Percentiles rank a stretch among this genome's conserved stretches.
These are phyloP conservation scores for Diplodus puntazzo DNA, from an alignment of 2,797 vertebrate genomes.

Conservation along the genomic window DNA sequence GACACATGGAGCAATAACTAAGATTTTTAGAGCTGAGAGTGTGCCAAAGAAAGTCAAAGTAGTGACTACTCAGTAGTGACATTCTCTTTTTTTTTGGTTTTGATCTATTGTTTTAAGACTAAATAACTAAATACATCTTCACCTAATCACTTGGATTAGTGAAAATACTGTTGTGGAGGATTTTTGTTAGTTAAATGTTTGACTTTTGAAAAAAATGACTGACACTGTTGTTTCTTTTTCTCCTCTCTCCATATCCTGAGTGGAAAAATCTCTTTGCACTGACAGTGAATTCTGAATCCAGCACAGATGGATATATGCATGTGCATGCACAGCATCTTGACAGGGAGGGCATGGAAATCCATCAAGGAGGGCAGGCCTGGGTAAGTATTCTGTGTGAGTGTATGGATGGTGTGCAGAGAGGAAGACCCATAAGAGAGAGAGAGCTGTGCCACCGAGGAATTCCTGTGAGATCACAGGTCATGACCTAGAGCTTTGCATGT, in stretches of 20 bases:
- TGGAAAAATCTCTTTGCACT: not conserved
- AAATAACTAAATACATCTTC: no score
- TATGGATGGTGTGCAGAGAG: conserved; percentile 6
- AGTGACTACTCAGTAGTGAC: no score
- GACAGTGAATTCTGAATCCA: conserved; percentile 6
- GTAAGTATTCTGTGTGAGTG: not conserved
- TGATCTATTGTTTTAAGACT: no score
- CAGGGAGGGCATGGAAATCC: conserved; percentile 20
- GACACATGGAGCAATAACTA: no score
- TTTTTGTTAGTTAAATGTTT: no score
- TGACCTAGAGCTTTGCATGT: conserved; percentile 22
- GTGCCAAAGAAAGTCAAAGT: no score
- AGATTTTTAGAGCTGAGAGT: no score
- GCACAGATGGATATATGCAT: conserved; percentile 29
- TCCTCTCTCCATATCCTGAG: not conserved
- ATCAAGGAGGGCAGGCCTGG: not conserved
- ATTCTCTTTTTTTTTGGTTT: no score
- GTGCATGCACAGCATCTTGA: not conserved
- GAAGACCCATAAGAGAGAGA: conserved; percentile 24
- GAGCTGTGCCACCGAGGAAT: conserved; percentile 30
- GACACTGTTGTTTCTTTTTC: not conserved
- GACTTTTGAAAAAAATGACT: not conserved
- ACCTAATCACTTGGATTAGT: no score
- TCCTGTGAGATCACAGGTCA: conserved; percentile 52
- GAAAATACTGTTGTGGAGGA: no score